Base-by-base conservation (phyloP, 2,113 vertebrate species). In the Platanista minor region DNA sequence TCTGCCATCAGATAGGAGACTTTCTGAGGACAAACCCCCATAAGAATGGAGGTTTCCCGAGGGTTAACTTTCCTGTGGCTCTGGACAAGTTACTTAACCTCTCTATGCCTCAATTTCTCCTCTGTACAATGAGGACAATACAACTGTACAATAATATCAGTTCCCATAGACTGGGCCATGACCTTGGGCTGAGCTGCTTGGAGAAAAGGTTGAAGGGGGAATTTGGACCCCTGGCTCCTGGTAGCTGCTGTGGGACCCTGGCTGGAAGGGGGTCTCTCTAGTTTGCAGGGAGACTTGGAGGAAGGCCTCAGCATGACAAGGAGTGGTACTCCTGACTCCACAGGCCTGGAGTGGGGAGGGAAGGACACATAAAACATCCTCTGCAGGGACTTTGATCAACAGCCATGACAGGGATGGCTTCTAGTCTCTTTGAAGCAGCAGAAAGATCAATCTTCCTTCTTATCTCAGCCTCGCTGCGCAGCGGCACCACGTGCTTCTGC, bases 381-480 rank as follows among this genome's bases (percentile, higher is more conserved):
- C 41, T 9, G 77, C 57, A 67, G 90, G 95, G 87, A 78, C 95
- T 97, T 95, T 97, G 95, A 98, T 95, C 85, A n/a, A 61, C 33
- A n/a, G 41, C 20, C 18, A 33, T 80, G 97, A 90, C 96, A 92
- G 82, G 78, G 67, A 25, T 0, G 31, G 89, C 67, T 85, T 71
- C 90, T 54, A 83, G 69, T 95, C 87, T 85, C 94, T 98, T 92
- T 96, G 97, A 98, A 96, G 82, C 61, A 49, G 72, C 81, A n/a
- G 95, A 71, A 89, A 97, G 90, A 98, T 96, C 97, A 96, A 89
- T 96, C 92, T 49, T 64, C n/a, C 71, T 90, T 95, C 92, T 97
- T 66, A 96, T 93, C 97, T 92, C 87, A 54, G 95, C 88, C 61
- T 83, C 84, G 85, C 41, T 31, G 87, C 36, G 2, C 33, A 0